These are phyloP conservation scores for Aphelenchoides avenae DNA, from an alignment of 1,140 invertebrate genomes.

Conservation along the genomic window DNA sequence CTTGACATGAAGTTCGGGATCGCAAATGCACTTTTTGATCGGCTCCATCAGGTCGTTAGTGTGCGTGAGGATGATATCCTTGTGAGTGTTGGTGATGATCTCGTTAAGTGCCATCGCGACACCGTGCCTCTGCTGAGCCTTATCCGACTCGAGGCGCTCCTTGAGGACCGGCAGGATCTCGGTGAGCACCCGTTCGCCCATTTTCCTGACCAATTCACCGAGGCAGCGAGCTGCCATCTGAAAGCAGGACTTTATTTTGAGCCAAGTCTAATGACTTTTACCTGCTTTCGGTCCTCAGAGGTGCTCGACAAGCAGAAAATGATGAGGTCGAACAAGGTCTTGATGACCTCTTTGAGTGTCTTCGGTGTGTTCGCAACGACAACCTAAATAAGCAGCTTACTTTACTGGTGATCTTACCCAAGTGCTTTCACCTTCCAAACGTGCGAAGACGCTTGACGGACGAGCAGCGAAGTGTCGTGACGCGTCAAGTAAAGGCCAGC, in stretches of 20 bases:
- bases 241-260: conserved; percentile 7
- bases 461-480: conserved; percentile 91
- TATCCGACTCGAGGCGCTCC: conserved; percentile 76
- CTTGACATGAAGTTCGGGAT: conserved; percentile 67
- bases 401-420: not conserved
- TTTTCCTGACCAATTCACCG: conserved; percentile 91
- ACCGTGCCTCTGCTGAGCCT: conserved; percentile 84
- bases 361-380: conserved; percentile 67
- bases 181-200: conserved; percentile 91
- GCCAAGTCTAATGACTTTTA: conserved; percentile 1
- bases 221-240: conserved; percentile 85
- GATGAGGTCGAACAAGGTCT: conserved; percentile 79
- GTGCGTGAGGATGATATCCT: conserved; percentile 79
- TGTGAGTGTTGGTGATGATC: conserved; percentile 91
- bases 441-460: conserved; percentile 76
- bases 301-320: conserved; percentile 62
- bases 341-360: conserved; percentile 90
- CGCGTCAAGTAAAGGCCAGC: conserved; percentile 95
- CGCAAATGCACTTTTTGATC: conserved; percentile 30
- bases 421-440: conserved; percentile 52
- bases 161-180: conserved; percentile 97
- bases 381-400: conserved; percentile 6
- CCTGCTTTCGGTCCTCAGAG: conserved; percentile 67
- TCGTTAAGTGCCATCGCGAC: conserved; percentile 96
- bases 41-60: conserved; percentile 96